Evolutionary conservation across 2,113 vertebrate genomes (phyloP), one percentile per base, ranked within the genome.

Genomic region (Mobula hypostoma): DNA sequence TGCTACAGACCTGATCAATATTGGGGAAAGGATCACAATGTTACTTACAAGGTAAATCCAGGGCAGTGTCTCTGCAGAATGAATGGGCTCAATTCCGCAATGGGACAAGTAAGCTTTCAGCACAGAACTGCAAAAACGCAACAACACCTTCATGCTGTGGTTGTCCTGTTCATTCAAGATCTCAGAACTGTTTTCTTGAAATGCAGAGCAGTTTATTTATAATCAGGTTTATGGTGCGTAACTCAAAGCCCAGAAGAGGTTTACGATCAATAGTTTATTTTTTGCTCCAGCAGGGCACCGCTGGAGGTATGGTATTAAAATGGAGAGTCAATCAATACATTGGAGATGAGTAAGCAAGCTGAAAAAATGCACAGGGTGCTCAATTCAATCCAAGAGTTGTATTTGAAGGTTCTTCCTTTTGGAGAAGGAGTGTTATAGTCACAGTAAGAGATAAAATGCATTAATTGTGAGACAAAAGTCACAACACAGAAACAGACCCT

Each of bases 161-260:
- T 61, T 12, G 61, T 87, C 29, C 21, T 29, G 61, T 90, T 19
- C 85, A 15, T 68, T 90, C 85, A 90, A 90, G n/a, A 66, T 32
- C 5, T 61, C 63, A 66, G 29, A 66, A 88, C 63, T n/a, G 27
- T 32, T 19, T 7, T 5, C 29, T 32, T 1, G 32, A 66, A 90
- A 90, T 90, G 85, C 85, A 90, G 85, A 90, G 32, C 85, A 36
- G 85, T 61, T 90, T 90, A 66, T 87, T 87, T 87, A 87, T n/a
- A 63, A 24, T 29, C 80, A 56, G 36, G 82, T 12, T 27, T 85
- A 29, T 27, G 56, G 19, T 61, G 56, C 56, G 29, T 56, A 61
- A 56, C 27, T 85, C 5, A 24, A 61, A 61, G 21, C 58, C 56
- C 24, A 29, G 27, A 48, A 58, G 21, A 12, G 27, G 82, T 61